Evolutionary conservation across 2,113 vertebrate genomes (phyloP).

Genomic region (Xerus inauris): DNA sequence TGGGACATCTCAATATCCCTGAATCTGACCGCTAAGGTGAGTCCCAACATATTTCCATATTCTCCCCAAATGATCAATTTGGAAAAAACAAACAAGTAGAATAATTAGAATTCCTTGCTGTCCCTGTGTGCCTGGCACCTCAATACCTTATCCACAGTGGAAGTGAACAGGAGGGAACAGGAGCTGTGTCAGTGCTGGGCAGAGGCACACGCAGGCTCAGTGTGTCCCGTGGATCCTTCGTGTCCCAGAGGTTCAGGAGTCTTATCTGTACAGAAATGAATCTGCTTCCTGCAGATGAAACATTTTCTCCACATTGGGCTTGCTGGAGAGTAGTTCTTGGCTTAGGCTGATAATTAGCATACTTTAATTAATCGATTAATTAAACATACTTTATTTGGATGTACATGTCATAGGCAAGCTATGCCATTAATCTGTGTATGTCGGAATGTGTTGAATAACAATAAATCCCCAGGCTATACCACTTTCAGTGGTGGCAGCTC

Average conservation of each 20-base stretch:
- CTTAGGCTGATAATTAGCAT: not conserved
- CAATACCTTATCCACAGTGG: not conserved
- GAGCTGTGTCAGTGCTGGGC: rapidly evolving
- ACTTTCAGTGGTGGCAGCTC: too few relatives aligned
- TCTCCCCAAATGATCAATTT: not conserved
- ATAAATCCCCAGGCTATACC: too few relatives aligned
- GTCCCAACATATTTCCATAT: too few relatives aligned
- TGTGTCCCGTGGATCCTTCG: rapidly evolving
- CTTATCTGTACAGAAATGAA: rapidly evolving
- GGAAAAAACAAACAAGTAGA: not conserved
- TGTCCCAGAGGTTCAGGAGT: not conserved
- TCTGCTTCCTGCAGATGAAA: not conserved
- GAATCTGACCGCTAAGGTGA: not conserved
- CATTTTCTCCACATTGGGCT: rapidly evolving
- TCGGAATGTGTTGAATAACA: too few relatives aligned
- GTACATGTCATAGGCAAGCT: too few relatives aligned
- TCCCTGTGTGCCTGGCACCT: not conserved
- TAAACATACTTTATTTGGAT: not conserved
- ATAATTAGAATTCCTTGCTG: not conserved
- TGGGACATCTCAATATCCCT: not conserved
- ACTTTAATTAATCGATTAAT: not conserved
- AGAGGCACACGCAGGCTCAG: too few relatives aligned
- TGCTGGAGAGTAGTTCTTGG: too few relatives aligned
- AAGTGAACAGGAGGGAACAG: not conserved
- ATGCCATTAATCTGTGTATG: too few relatives aligned